Conservation (phyloP, 2,888 invertebrate species). For the Saturnia japonica region DNA sequence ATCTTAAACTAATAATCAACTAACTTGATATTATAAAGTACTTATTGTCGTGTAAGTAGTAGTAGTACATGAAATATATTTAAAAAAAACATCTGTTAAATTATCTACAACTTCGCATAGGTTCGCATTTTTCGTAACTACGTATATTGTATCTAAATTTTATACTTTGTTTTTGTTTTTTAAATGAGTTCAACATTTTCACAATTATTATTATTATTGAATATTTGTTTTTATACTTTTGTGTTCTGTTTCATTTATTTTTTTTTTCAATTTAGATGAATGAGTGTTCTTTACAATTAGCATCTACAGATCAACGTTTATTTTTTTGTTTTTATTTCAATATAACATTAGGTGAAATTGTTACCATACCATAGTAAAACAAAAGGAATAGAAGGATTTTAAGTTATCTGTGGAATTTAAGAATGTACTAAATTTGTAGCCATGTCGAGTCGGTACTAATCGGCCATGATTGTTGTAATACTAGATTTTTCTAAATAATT, state of each 20-base stretch:
- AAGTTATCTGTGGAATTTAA: background rate
- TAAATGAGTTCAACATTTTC: background rate
- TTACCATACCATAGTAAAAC: too few species aligned
- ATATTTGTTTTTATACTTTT: background rate
- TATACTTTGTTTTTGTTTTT: background rate
- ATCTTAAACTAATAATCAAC: constrained; percentile 42
- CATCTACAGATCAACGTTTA: background rate
- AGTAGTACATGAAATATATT: background rate
- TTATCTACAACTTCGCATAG: background rate
- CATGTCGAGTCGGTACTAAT: background rate
- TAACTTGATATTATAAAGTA: constrained; percentile 19
- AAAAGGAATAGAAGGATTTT: background rate
- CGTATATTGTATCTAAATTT: background rate
- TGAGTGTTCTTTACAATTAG: background rate
- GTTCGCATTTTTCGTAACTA: background rate
- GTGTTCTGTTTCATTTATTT: background rate
- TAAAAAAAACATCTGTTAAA: background rate
- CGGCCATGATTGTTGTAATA: too few species aligned
- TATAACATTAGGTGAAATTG: too few species aligned
- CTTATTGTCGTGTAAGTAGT: constrained; percentile 7
- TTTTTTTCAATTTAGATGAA: background rate
- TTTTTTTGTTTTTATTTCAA: background rate
- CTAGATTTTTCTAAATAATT: too few species aligned
- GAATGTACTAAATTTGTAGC: background rate
- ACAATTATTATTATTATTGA: background rate